Base-by-base conservation (phyloP, 2,113 vertebrate genomes). In the Strigops habroptila region DNA sequence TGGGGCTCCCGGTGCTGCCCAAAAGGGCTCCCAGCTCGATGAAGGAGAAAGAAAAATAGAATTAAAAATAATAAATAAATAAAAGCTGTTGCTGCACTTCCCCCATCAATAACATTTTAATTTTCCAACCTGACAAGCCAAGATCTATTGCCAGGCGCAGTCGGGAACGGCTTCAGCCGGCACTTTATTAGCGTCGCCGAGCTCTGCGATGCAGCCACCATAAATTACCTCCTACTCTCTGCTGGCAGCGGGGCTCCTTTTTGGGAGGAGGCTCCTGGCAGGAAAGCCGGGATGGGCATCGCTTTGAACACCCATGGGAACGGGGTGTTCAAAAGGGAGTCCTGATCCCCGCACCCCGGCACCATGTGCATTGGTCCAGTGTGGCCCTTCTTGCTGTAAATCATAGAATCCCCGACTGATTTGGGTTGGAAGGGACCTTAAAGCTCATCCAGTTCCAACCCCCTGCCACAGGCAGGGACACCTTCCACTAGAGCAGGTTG, bases 101-200 rank as follows among this genome's bases (percentile, higher is more conserved):
- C 8, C 59, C 46, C 48, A 91, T 95, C 91, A 82, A 74, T 86
- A 86, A 91, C 57, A 84, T 68, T 94, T 96, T 91, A 68, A 95
- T 94, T 91, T 95, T 77, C 91, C 3, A 1, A 41, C 25, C 60
- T 85, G 93, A 94, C 89, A 91, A 78, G 63, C 46, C 49, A 4
- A 48, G 74, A 87, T 87, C 83, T 41, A 76, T 78, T 10, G n/a
- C 49, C 67, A 25, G 53, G 62, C 43, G 1, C 39, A 41, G 39
- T 3, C 18, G 1, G 51, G 82, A 69, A 35, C 7, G 4, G 75
- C 35, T 75, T 79, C 49, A 63, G 71, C 31, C 11, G 17, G 9
- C 48, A 35, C 57, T 35, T 65, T 19, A 48, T 80, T 33, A 73
- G 48, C 8, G 18, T 10, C 14, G 6, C 65, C 19, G 3, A 60